These are phyloP conservation scores for Anguilla japonica DNA, from an alignment of 2,113 vertebrate species.

Conservation along the genomic window DNA sequence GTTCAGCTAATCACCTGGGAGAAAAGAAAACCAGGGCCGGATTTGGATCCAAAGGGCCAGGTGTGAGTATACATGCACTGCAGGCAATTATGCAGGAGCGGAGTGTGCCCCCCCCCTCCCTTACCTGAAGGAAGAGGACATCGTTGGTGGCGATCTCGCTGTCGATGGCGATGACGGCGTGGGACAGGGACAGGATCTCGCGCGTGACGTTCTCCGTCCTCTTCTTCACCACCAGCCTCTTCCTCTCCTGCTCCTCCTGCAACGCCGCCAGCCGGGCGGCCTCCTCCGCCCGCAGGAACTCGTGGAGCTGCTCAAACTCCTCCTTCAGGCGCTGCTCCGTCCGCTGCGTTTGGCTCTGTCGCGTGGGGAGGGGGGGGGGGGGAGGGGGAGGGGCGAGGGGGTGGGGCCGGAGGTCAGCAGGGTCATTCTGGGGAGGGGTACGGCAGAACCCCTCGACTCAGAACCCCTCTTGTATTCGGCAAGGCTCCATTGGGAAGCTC, in stretches of 20 bases:
- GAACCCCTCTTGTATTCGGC: not conserved
- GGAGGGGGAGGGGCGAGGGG: not conserved
- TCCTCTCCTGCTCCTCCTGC: conserved; percentile 62
- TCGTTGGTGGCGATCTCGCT: conserved; percentile 62
- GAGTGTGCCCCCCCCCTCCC: not conserved
- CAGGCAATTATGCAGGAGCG: not conserved
- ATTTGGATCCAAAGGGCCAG: no score
- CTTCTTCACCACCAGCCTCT: conserved; percentile 62
- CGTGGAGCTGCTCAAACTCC: conserved; percentile 63
- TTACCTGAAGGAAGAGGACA: conserved; percentile 64
- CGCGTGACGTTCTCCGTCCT: conserved; percentile 63
- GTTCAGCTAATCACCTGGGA: no score
- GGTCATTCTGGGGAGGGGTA: not conserved
- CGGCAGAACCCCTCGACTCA: not conserved
- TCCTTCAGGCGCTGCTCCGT: conserved; percentile 65
- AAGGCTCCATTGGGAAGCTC: not conserved
- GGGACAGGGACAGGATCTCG: conserved; percentile 66
- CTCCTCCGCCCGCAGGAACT: conserved; percentile 66
- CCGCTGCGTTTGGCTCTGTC: conserved; percentile 63
- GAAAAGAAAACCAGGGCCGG: no score
- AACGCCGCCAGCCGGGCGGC: conserved; percentile 50
- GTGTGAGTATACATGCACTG: no score
- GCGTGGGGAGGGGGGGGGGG: not conserved
- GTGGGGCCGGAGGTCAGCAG: no score
- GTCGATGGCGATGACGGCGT: conserved; percentile 66